A percentile compares a stretch with the other conserved stretches of the same genome.
Evolutionary conservation across 2,888 invertebrate species (phyloP).

Genomic region (Strigamia crassipes): DNA sequence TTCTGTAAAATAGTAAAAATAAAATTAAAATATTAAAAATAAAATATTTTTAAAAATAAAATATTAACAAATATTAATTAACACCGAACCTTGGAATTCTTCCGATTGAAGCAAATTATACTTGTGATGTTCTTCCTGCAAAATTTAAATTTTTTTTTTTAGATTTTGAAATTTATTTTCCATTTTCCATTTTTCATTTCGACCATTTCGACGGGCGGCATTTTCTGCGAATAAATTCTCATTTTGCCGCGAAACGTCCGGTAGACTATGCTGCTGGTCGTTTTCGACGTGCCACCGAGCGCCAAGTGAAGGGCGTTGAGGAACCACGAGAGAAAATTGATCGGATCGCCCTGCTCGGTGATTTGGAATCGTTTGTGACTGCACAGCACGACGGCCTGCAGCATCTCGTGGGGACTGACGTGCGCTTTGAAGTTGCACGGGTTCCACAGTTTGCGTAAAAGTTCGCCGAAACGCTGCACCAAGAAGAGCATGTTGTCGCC

Average conservation of each 20-base stretch:
- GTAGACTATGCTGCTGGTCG: slow-evolving; percentile 72
- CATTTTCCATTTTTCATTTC: background rate
- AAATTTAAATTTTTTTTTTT: too few species aligned
- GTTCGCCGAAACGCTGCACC: slow-evolving; percentile 90
- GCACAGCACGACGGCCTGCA: slow-evolving; percentile 96
- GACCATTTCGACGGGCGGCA: slow-evolving; percentile 81
- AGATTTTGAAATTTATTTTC: too few species aligned
- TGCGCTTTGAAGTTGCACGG: slow-evolving; percentile 98
- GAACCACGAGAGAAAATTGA: slow-evolving; percentile 98
- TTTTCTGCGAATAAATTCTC: slow-evolving; percentile 87
- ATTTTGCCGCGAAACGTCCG: slow-evolving; percentile 91
- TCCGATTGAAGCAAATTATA: slow-evolving; percentile 75
- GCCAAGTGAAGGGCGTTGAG: slow-evolving; percentile 93
- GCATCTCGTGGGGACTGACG: slow-evolving; percentile 99
- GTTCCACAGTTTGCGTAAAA: slow-evolving; percentile 98
- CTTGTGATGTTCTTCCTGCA: slow-evolving; percentile 79
- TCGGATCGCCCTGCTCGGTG: slow-evolving; percentile 96
- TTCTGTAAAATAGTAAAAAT: slow-evolving; percentile 65
- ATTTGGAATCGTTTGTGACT: slow-evolving; percentile 97
- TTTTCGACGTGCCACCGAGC: slow-evolving; percentile 82
- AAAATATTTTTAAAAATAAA: too few species aligned
- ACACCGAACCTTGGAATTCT: slow-evolving; percentile 80
- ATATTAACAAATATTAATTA: too few species aligned
- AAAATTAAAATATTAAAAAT: too few species aligned
- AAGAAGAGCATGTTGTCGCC: slow-evolving; percentile 92